phyloP scores from a whole-genome alignment of 1,140 invertebrate species.

The Phymastichus coffea region DNA sequence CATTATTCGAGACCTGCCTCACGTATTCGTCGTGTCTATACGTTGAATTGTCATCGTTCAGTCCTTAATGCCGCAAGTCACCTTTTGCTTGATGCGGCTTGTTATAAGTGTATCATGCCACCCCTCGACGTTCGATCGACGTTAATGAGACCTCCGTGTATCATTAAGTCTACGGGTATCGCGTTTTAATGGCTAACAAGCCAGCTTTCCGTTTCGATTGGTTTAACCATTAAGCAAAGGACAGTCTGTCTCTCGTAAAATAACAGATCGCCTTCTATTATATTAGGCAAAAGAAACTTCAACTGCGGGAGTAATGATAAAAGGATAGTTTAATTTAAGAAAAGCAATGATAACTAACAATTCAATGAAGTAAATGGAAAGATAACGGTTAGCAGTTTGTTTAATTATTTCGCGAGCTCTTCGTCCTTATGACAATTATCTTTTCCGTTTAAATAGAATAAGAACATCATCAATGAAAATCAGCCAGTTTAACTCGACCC shows the following conservation, averaged over 20 bases:
- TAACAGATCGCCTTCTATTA: background rate
- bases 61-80: background rate
- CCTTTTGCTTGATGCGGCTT: too few relatives aligned
- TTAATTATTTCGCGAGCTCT: background rate
- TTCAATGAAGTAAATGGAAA: conserved; percentile 8
- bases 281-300: too few relatives aligned
- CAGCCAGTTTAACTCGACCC: too few relatives aligned
- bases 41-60: background rate
- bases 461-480: too few relatives aligned
- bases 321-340: too few relatives aligned
- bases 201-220: background rate
- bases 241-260: background rate
- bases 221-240: background rate
- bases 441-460: too few relatives aligned
- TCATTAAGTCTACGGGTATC: background rate
- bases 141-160: conserved; percentile 1
- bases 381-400: conserved; percentile 13
- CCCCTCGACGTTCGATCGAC: background rate
- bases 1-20: background rate
- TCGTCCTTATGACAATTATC: conserved; percentile 7
- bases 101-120: background rate
- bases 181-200: background rate
- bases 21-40: background rate
- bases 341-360: conserved; percentile 12
- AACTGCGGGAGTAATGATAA: too few relatives aligned